phyloP scores from a whole-genome alignment of 2,797 vertebrate genomes.

The Eleutherodactylus coqui region DNA sequence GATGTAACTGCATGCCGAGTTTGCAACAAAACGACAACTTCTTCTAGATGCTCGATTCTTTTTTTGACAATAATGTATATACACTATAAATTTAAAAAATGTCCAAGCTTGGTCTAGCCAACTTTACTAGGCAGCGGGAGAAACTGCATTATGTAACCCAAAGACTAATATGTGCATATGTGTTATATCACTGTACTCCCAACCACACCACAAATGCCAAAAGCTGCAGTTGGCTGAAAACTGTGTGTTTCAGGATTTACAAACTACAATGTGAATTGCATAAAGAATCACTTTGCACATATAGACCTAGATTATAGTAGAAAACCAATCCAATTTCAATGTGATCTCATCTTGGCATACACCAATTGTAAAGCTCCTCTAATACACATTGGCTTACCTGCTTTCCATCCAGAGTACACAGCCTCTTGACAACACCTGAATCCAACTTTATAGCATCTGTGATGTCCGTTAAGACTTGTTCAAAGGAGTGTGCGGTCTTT shows the following conservation, averaged over 20 bases:
- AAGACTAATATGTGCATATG: neutral
- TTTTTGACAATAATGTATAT: too few species aligned
- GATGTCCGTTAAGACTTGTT: conserved; percentile 97
- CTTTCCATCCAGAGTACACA: conserved; percentile 95
- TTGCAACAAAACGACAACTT: too few species aligned
- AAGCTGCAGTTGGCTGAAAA: neutral
- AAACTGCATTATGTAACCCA: neutral
- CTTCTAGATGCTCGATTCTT: too few species aligned
- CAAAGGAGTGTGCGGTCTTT: conserved; percentile 98
- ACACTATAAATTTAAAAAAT: too few species aligned
- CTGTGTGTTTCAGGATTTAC: neutral
- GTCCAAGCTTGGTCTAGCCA: too few species aligned
- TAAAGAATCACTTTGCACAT: neutral
- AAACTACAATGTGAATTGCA: neutral
- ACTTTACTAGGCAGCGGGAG: too few species aligned
- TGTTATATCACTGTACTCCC: neutral
- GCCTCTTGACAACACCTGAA: conserved; percentile 92
- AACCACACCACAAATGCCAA: neutral
- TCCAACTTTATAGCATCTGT: conserved; percentile 98
- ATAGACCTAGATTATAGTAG: neutral
- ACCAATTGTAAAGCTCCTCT: too few species aligned
- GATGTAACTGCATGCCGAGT: too few species aligned
- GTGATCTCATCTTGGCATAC: too few species aligned
- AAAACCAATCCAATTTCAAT: neutral
- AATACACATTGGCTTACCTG: conserved; percentile 81